These are phyloP conservation scores for Sapajus apella DNA, from an alignment of 2,113 vertebrate species.

Conservation along the genomic window DNA sequence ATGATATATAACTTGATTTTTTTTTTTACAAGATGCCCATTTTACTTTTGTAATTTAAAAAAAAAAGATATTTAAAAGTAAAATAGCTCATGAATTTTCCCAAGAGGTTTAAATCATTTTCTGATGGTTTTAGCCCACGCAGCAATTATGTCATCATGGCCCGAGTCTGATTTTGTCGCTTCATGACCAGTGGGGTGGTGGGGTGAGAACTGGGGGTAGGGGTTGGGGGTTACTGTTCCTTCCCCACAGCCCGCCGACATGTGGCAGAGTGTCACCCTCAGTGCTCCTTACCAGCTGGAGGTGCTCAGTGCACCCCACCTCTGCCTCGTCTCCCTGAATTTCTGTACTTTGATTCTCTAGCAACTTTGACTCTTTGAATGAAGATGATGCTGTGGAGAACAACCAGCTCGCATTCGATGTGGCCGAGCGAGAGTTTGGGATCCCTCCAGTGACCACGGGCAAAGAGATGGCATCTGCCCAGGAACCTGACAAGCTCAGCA, in stretches of 20 bases:
- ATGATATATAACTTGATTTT: background rate
- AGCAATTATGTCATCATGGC: background rate
- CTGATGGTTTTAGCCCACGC: background rate
- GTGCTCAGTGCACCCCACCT: background rate
- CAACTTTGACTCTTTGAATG: constrained; percentile 92
- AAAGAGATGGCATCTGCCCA: constrained; percentile 86
- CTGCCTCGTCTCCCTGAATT: background rate
- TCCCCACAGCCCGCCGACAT: fast-evolving
- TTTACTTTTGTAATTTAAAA: background rate
- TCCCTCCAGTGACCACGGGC: constrained; percentile 89
- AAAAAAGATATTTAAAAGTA: background rate
- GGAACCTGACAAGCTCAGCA: constrained; percentile 92
- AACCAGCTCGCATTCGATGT: constrained; percentile 95
- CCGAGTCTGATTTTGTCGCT: background rate
- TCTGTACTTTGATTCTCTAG: constrained; percentile 78
- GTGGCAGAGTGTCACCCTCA: too few relatives aligned
- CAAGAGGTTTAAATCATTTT: background rate
- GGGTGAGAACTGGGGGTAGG: background rate
- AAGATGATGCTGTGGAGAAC: constrained; percentile 89
- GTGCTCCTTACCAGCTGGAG: background rate
- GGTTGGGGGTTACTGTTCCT: background rate
- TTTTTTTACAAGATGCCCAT: background rate
- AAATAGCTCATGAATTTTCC: background rate
- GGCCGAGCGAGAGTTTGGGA: constrained; percentile 94
- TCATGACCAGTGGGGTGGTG: background rate